Evolutionary conservation across 2,888 invertebrate genomes (phyloP).

Genomic region (Acronicta psi): DNA sequence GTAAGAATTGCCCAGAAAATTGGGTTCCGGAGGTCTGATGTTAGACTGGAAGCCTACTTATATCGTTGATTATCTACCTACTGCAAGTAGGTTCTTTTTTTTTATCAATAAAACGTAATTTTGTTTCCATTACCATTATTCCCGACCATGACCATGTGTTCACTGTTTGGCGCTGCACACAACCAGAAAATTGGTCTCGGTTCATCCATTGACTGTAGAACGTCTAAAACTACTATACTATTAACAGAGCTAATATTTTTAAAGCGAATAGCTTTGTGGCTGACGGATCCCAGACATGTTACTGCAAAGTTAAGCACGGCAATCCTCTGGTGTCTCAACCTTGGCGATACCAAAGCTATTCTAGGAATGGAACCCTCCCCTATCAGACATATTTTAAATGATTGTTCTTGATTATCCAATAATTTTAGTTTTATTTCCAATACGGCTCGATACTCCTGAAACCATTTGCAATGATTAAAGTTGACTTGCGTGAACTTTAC

Average conservation of each 20-base stretch:
- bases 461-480: slow-evolving; percentile 20
- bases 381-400: slow-evolving; percentile 81
- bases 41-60: too few relatives aligned
- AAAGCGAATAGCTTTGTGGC: slow-evolving; percentile 70
- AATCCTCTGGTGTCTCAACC: slow-evolving; percentile 66
- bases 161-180: slow-evolving; percentile 57
- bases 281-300: slow-evolving; percentile 80
- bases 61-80: background rate
- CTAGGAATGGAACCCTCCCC: slow-evolving; percentile 85
- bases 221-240: slow-evolving; percentile 65
- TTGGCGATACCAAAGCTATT: slow-evolving; percentile 72
- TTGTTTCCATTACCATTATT: slow-evolving; percentile 65
- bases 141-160: slow-evolving; percentile 61
- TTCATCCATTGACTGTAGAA: slow-evolving; percentile 65
- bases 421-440: slow-evolving; percentile 81
- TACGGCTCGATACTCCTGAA: slow-evolving; percentile 82
- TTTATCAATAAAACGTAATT: background rate
- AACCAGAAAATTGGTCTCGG: slow-evolving; percentile 78
- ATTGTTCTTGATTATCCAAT: slow-evolving; percentile 76
- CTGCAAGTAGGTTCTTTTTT: background rate
- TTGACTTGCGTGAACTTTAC: too few relatives aligned
- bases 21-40: too few relatives aligned
- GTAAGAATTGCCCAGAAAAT: too few relatives aligned
- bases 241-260: slow-evolving; percentile 78
- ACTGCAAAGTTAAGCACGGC: slow-evolving; percentile 74